Evolutionary conservation across 2,113 vertebrate genomes (phyloP).

Genomic region (Catharus fuscescens): DNA sequence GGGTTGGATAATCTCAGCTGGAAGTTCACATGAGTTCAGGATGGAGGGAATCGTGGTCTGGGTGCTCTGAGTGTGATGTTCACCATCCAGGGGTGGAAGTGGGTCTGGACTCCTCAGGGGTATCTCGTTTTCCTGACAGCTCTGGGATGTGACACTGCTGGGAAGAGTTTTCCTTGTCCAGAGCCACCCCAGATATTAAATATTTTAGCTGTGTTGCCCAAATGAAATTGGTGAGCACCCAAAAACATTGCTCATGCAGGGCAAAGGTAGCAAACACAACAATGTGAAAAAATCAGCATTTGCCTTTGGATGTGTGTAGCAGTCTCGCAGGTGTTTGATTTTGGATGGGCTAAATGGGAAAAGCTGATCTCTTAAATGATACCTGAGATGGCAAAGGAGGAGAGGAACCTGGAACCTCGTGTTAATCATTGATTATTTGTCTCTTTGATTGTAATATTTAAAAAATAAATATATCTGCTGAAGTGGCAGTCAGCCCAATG

Average conservation of each 20-base stretch:
- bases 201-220: background rate
- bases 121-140: background rate
- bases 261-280: accelerated
- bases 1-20: background rate
- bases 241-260: background rate
- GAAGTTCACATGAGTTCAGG: background rate
- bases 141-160: accelerated
- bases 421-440: conserved; percentile 11
- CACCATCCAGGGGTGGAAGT: background rate
- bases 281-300: background rate
- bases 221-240: background rate
- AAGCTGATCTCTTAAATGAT: background rate
- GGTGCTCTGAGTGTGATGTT: background rate
- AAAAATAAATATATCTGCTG: background rate
- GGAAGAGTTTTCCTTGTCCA: background rate
- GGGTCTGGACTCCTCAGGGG: background rate
- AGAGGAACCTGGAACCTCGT: background rate
- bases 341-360: background rate
- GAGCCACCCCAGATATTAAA: background rate
- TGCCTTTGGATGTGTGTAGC: background rate
- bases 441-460: background rate
- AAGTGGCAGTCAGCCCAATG: conserved; percentile 3
- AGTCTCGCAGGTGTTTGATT: background rate
- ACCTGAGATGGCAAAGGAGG: background rate
- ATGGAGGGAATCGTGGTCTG: accelerated